Evolutionary conservation across 30 jellyfish, hydroid and myxozoan genomes (phyloP), one percentile per base, ranked within the genome.

Genomic region (Sanderia malayensis): DNA sequence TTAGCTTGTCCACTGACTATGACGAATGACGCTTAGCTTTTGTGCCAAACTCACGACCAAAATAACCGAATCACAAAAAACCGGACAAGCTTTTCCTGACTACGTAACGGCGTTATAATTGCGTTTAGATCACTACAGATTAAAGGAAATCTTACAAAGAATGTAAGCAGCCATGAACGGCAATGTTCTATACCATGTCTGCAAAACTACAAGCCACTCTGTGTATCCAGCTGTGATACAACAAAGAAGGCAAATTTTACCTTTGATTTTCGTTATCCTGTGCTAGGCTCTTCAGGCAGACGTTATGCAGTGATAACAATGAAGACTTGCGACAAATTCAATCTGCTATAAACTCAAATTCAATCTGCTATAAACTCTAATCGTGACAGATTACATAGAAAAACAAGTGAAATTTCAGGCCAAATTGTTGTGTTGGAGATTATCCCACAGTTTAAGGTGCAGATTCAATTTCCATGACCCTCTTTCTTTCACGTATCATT

Each of bases 41-140:
- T n/a, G n/a, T n/a, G n/a, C n/a, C n/a, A n/a, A n/a, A n/a, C n/a
- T n/a, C n/a, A n/a, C n/a, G n/a, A n/a, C n/a, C n/a, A 6, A 37
- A 37, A 37, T 37, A 37, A 13, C 52, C 13, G 52, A 8, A 49
- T 4, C 27, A 49, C 24, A 19, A 49, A 49, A 18, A 15, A 49
- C 64, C 64, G 64, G 64, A 49, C 52, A 49, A 24, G 64, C 64
- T 24, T 49, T 49, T 49, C 18, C 64, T 24, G 2, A 18, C 8
- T 24, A 49, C 8, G 25, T 4, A 49, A 49, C 24, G 6, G 27
- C 27, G 18, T 4, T 18, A 2, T 4, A 49, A 4, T 19, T 18
- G 23, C 64, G 27, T 49, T 11, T 49, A 19, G 27, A 49, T 49
- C 64, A 18, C 23, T 15, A 49, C 8, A 49, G 64, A 49, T 49